Evolutionary conservation across 2,113 vertebrate species (phyloP).

Genomic region (Amphilophus citrinellus): DNA sequence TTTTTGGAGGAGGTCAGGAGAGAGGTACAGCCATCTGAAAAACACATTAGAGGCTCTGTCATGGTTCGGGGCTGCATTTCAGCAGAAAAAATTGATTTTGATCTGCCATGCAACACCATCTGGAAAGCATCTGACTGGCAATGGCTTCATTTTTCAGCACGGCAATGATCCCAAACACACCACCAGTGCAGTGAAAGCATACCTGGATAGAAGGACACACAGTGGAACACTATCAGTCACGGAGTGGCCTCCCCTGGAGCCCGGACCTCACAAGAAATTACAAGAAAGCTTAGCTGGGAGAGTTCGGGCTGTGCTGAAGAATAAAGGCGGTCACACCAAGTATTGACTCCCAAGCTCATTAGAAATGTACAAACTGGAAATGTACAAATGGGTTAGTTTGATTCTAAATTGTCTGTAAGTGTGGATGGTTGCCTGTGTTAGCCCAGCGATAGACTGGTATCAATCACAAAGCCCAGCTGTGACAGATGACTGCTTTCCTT

Average conservation of each 20-base stretch:
- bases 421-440: no score
- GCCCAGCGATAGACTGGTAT: no score
- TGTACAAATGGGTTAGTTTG: neutral
- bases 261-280: neutral
- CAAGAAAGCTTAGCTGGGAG: neutral
- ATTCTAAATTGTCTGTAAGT: neutral
- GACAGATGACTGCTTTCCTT: neutral
- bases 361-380: neutral
- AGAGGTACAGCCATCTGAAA: no score
- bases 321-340: neutral
- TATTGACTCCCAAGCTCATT: neutral
- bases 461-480: no score
- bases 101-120: fast-evolving
- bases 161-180: neutral
- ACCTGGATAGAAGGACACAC: neutral
- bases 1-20: no score
- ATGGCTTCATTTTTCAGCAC: neutral
- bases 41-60: no score
- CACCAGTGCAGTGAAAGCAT: neutral
- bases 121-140: neutral
- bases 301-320: neutral
- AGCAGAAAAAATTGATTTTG: neutral
- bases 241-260: neutral
- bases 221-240: neutral
- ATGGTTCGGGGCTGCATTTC: no score